Evolutionary conservation across 64 coral and sea anemone genomes (phyloP).

Genomic region (Dendronephthya gigantea): DNA sequence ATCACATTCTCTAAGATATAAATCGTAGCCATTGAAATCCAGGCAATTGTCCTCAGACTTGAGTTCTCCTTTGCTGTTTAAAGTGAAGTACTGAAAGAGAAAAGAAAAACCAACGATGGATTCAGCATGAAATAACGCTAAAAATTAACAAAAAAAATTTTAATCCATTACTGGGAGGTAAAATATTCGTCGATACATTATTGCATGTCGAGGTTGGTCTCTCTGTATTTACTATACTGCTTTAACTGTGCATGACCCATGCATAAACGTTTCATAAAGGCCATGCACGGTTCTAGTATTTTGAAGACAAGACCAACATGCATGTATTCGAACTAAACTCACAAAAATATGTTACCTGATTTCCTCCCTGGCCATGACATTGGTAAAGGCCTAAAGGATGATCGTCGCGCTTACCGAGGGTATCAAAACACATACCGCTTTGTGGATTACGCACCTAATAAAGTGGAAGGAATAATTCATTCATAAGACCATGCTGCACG

Average conservation of each 20-base stretch:
- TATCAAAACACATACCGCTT: conserved; percentile 79
- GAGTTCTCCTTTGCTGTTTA: conserved; percentile 6
- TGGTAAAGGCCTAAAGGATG: conserved; percentile 65
- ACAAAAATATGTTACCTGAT: conserved; percentile 49
- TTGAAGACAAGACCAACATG: no score
- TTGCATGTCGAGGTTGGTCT: no score
- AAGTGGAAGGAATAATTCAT: background rate
- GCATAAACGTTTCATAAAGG: no score
- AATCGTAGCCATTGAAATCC: background rate
- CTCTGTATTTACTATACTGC: no score
- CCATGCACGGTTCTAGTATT: no score
- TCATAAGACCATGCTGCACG: background rate
- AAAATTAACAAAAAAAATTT: no score
- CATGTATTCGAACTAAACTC: no score
- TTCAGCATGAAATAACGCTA: background rate
- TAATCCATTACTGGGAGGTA: no score
- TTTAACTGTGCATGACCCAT: no score
- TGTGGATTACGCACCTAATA: conserved; percentile 66
- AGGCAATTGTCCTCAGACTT: conserved; percentile 12
- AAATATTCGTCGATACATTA: no score
- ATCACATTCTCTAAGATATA: conserved; percentile 9
- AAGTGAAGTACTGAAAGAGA: background rate
- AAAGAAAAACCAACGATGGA: background rate
- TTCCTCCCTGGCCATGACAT: conserved; percentile 93
- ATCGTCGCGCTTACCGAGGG: conserved; percentile 81